Evolutionary conservation across 2,113 vertebrate species (phyloP), one percentile per base, ranked within the genome.

Genomic region (Turnix velox): DNA sequence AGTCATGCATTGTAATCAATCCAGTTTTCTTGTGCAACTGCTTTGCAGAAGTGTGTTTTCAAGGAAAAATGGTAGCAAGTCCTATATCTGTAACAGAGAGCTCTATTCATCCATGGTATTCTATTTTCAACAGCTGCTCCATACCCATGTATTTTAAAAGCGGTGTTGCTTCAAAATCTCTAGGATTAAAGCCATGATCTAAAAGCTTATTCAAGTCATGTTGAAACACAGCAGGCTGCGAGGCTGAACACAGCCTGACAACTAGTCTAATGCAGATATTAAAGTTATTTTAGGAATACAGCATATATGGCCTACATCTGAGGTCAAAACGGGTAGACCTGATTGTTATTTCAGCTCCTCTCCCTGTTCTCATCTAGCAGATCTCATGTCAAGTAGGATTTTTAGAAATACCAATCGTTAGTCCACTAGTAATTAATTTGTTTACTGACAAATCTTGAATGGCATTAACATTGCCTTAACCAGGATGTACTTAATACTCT

Each of bases 81-180:
- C 30, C 13, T 57, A 4, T 54, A 42, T 55, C 23, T 66, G 74
- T 79, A 87, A 93, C 69, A 87, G 23, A 78, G 52, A 59, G 28
- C 42, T 52, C 78, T 71, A 48, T 87, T 88, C 71, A 79, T 79
- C 62, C 42, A 16, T 23, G 27, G 74, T 61, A 82, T 92, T 85
- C 77, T 71, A 71, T 89, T 95, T 92, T 93, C 79, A 94, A 93
- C 88, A 95, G 92, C 90, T 95, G 78, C 59, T 89, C 91, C 81
- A 55, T 82, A 73, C 18, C n/a, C 54, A 20, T 55, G 33, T 65
- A 63, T 82, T 94, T 90, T 82, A 92, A 87, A 91, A 66, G 75
- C 61, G 62, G 65, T 91, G 77, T 35, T 93, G 65, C 48, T 86
- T 95, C 84, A 87, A 71, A 91, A 90, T 91, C 81, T 92, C 40